These are phyloP conservation scores for Oncorhynchus kisutch DNA, from an alignment of 2,113 vertebrate genomes.

Conservation along the genomic window DNA sequence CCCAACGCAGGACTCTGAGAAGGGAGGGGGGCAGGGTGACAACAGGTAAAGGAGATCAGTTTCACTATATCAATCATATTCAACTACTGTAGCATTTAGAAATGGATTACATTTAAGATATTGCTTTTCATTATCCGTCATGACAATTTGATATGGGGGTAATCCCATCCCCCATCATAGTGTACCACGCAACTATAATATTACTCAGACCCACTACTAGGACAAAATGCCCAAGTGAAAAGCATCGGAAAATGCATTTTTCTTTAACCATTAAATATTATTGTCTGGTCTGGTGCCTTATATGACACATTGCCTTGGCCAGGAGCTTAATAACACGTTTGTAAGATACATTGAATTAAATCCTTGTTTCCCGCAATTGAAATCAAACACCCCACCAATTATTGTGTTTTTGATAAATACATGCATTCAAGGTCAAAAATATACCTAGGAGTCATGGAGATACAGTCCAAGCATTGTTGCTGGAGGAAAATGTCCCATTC, in stretches of 20 bases:
- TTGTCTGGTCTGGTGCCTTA: neutral
- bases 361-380: neutral
- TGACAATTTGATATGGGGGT: neutral
- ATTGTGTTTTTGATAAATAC: neutral
- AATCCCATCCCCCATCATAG: too few relatives aligned
- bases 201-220: too few relatives aligned
- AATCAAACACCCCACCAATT: neutral
- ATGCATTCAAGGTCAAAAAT: neutral
- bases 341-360: neutral
- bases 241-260: too few relatives aligned
- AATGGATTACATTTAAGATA: neutral
- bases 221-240: neutral
- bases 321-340: neutral
- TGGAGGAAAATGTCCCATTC: neutral
- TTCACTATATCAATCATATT: neutral
- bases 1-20: slow-evolving; percentile 89
- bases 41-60: neutral
- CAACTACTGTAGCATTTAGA: neutral
- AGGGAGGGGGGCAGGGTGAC: neutral
- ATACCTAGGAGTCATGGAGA: neutral
- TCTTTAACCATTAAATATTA: too few relatives aligned
- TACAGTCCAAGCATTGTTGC: neutral
- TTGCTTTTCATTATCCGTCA: neutral
- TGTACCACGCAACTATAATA: too few relatives aligned
- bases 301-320: neutral